phyloP scores from a whole-genome alignment of 2,113 vertebrate genomes.

The Trogon melanurus region DNA sequence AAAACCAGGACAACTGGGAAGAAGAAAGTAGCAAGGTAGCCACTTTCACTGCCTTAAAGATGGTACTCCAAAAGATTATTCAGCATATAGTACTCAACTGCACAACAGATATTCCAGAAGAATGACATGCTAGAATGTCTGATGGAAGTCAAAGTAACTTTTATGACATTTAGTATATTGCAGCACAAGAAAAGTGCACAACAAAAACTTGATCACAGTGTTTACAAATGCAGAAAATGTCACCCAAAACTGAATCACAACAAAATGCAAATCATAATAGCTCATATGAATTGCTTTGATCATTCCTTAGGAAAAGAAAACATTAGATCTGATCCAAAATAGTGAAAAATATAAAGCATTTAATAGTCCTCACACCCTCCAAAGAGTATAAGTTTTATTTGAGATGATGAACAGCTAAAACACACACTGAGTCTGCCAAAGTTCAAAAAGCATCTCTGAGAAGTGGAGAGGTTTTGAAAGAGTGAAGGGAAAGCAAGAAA shows the following conservation, averaged over 20 bases:
- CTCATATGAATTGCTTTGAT: background rate
- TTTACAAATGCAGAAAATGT: constrained; percentile 43
- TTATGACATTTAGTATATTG: constrained; percentile 7
- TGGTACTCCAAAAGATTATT: constrained; percentile 20
- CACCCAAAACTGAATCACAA: constrained; percentile 38
- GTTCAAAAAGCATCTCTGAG: background rate
- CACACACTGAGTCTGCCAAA: background rate
- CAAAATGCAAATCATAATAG: constrained; percentile 49
- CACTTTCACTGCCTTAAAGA: background rate
- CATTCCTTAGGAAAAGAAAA: background rate
- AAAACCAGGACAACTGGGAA: background rate
- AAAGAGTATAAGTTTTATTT: background rate
- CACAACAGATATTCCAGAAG: background rate
- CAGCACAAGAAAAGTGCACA: background rate
- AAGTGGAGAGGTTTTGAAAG: background rate
- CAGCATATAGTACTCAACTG: background rate
- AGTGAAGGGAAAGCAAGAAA: background rate
- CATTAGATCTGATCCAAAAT: background rate
- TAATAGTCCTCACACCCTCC: background rate
- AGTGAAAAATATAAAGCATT: background rate
- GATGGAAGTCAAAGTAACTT: constrained; percentile 36
- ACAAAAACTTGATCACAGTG: constrained; percentile 29
- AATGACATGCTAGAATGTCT: background rate
- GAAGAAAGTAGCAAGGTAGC: background rate
- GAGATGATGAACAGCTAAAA: background rate